These are phyloP conservation scores for Eumeta japonica DNA, from an alignment of 1,140 invertebrate species.

Conservation along the genomic window DNA sequence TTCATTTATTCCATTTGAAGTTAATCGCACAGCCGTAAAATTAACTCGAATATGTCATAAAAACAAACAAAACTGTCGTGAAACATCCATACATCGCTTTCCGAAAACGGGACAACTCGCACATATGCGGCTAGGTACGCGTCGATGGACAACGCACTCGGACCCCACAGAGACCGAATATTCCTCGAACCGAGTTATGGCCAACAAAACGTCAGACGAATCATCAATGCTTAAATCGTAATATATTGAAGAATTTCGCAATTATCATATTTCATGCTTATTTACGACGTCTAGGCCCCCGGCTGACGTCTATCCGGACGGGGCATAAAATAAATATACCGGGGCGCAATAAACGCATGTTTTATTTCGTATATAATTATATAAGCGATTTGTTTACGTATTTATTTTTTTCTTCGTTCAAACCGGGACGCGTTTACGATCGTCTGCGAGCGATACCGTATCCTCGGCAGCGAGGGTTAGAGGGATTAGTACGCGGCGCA, in stretches of 20 bases:
- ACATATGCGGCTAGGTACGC: too few relatives aligned
- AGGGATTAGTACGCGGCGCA: constrained; percentile 5
- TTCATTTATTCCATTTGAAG: too few relatives aligned
- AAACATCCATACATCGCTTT: too few relatives aligned
- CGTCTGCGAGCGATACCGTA: constrained; percentile 17
- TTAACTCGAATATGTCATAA: too few relatives aligned
- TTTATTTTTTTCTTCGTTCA: background rate
- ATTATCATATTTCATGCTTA: constrained; percentile 57
- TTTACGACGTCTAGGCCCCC: constrained; percentile 52
- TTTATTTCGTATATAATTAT: constrained; percentile 42
- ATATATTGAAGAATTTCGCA: constrained; percentile 57
- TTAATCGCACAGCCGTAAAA: too few relatives aligned
- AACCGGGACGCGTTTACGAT: constrained; percentile 22
- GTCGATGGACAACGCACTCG: too few relatives aligned
- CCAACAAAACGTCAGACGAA: constrained; percentile 50
- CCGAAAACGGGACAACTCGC: too few relatives aligned
- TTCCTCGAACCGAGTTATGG: constrained; percentile 48
- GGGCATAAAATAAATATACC: constrained; percentile 48
- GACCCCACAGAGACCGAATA: constrained; percentile 10
- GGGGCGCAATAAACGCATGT: constrained; percentile 35
- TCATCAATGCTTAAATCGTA: constrained; percentile 55
- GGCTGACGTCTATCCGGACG: constrained; percentile 2
- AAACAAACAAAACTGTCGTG: too few relatives aligned
- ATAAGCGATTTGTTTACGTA: constrained; percentile 13
- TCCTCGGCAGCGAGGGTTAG: constrained; percentile 1